A percentile compares a stretch with the other conserved stretches of the same genome.
Conservation (phyloP, 2,113 vertebrate genomes). For the Carassius carassius region DNA sequence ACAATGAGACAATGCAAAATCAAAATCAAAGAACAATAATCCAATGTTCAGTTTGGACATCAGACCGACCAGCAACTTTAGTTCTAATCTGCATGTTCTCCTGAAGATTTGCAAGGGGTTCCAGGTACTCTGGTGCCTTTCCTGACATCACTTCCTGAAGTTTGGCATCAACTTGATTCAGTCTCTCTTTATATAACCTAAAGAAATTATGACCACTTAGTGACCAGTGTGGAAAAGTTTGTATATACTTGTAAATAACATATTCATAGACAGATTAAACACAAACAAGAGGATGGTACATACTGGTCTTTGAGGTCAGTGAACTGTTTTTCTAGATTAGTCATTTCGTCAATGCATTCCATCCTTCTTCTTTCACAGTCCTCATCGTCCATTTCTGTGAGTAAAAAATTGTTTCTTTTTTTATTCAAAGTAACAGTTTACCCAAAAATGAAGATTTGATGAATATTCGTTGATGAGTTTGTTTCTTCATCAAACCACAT, state of each 20-base stretch:
- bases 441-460: not conserved
- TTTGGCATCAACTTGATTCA: constrained; percentile 98
- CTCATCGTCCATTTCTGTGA: constrained; percentile 96
- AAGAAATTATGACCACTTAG: not conserved
- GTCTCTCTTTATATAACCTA: constrained; percentile 95
- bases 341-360: constrained; percentile 99
- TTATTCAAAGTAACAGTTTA: not conserved
- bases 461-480: not conserved
- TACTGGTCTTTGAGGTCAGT: constrained; percentile 99
- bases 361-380: constrained; percentile 98
- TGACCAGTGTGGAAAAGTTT: not conserved
- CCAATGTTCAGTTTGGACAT: not conserved
- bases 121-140: constrained; percentile 96
- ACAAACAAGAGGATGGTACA: constrained; percentile 65
- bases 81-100: constrained; percentile 99
- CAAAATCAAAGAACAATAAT: not conserved
- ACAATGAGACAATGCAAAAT: not conserved
- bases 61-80: constrained; percentile 91
- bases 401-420: not conserved
- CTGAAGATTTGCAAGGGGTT: constrained; percentile 94
- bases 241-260: not conserved
- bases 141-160: constrained; percentile 97
- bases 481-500: not conserved
- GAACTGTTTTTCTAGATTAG: constrained; percentile 98
- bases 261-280: not conserved